Base-by-base conservation (phyloP, 2,797 vertebrate species). In the Rhinatrema bivittatum region DNA sequence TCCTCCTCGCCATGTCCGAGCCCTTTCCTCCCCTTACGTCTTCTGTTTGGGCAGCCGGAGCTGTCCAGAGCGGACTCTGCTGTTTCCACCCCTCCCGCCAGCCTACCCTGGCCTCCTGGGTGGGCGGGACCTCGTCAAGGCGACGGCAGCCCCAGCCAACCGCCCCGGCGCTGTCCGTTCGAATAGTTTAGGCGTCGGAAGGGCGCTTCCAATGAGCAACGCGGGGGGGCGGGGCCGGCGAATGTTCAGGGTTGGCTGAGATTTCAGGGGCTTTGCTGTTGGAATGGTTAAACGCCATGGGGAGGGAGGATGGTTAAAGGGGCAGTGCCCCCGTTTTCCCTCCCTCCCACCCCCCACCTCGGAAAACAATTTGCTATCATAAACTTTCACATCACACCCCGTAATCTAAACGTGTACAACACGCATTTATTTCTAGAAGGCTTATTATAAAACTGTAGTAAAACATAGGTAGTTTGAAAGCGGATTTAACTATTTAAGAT, bases 1-100 rank as follows among this genome's bases (percentile, higher is more conserved):
- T 72, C 74, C 50, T 74, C 79, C 82, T 87, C 71, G 83, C 88
- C 90, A 90, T 89, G 76, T 88, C 87, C 86, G 46, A 83, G 74
- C 84, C 82, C 84, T 84, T 81, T 87, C 82, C 81, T 84, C 86
- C 83, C 88, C 86, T 76, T 65, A 65, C 74, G 82, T 77, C 78
- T 76, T 82, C 73, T 84, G 82, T 62, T 62, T 53, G 53, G 69
- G 60, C 62, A 68, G 75, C 78, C 63, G 90, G 85, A 90, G 87
- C 85, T 88, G 87, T 87, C 86, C 87, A 70, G 79, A 86, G 88
- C 86, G 82, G 67, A 78, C 74, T 77, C 82, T 74, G 64, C 70
- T 52, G 60, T 67, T 74, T 68, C 33, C n/a, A n/a, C n/a, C n/a
- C n/a, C n/a, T n/a, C 20, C n/a, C 57, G 74, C 68, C 89, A 85